Evolutionary conservation across 2,888 invertebrate genomes (phyloP), one percentile per base, ranked within the genome.

Genomic region (Quadroppia sp.): DNA sequence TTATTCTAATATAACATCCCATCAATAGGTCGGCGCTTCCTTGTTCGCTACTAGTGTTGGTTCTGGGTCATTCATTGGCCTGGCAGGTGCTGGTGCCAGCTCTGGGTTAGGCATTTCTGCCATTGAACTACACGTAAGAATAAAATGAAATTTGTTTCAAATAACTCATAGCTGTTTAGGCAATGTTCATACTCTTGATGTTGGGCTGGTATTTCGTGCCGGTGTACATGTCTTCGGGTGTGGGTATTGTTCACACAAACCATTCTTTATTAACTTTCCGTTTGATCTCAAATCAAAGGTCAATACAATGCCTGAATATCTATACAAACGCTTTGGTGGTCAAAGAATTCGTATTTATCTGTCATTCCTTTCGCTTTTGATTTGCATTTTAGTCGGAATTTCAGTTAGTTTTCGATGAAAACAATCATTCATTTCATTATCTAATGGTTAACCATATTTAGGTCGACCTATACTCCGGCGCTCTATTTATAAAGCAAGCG

Each of bases 261-360:
- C 4, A 45, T 7, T 17, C n/a, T 30, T 61, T 59, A 59, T 59
- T 59, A 25, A n/a, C 20, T 25, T 25, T 15, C 20, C 74, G 6
- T 45, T 2, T 2, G n/a, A 45, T 2, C n/a, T 45, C 2, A 30
- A 36, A 15, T 13, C 20, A 72, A 77, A 84, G 80, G 83, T 85
- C n/a, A 85, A 81, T 79, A 85, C 85, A 0, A 82, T 86, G 85
- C 86, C 86, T 0, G 85, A 86, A 79, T 86, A 86, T 78, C 78
- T 86, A 45, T 79, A 82, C 76, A 83, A 83, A 75, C 78, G 85
- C 20, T 85, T 85, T 78, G 85, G 85, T 11, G 85, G 85, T 17
- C 83, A 84, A 77, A 79, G 86, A 70, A 86, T 86, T 73, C 81
- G 85, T 23, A 80, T 86, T 17, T 86, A 85, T 78, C 81, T 86